These are phyloP conservation scores for Phallusia fumigata DNA, from an alignment of 23 tunicate species.

Conservation along the genomic window DNA sequence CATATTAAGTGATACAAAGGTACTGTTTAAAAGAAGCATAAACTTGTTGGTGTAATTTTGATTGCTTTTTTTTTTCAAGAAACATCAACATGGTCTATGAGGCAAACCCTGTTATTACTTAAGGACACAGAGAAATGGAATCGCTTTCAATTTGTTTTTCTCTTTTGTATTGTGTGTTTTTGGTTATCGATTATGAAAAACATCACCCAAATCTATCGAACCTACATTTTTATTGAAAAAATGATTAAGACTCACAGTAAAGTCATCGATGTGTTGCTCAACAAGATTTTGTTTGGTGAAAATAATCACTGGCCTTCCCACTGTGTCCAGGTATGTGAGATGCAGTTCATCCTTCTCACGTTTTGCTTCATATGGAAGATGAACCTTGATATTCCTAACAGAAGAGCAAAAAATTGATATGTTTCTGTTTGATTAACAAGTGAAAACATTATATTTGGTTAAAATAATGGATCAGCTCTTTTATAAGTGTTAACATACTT, in stretches of 20 bases:
- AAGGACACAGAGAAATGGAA: too few species aligned
- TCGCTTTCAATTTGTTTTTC: too few species aligned
- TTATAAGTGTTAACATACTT: too few species aligned
- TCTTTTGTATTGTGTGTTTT: too few species aligned
- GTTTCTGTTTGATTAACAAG: too few species aligned
- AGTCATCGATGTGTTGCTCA: slow-evolving; percentile 87
- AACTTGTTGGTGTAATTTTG: too few species aligned
- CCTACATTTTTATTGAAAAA: neutral
- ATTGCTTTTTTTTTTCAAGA: too few species aligned
- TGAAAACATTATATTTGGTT: neutral
- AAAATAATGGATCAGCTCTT: neutral
- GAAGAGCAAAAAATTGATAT: neutral
- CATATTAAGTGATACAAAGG: too few species aligned
- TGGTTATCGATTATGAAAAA: too few species aligned
- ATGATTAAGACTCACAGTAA: slow-evolving; percentile 42
- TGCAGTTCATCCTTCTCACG: slow-evolving; percentile 74
- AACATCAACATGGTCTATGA: too few species aligned
- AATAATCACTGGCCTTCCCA: slow-evolving; percentile 85
- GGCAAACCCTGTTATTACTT: too few species aligned
- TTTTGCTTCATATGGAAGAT: slow-evolving; percentile 59
- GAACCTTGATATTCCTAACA: slow-evolving; percentile 64
- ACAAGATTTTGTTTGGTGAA: slow-evolving; percentile 63
- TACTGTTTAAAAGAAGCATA: too few species aligned
- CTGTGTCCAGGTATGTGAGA: slow-evolving; percentile 92
- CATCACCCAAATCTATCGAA: neutral